Base-by-base conservation (phyloP, 2,888 invertebrate species). In the Apodemia zela region DNA sequence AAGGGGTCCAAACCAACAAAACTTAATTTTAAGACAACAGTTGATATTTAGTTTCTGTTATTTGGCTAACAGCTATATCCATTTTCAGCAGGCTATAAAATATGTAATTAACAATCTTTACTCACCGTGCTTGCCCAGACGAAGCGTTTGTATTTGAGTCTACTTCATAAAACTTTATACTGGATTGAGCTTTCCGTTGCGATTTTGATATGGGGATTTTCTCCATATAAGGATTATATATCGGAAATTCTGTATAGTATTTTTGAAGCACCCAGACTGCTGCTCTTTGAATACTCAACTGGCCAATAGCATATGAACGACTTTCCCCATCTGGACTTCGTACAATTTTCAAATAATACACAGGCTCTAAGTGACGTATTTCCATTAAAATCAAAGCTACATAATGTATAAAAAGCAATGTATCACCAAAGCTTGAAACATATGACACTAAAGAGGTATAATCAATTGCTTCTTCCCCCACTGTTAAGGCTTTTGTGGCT, bases 121-220 rank as follows among this genome's bases (percentile, higher is more conserved):
- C 83, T 77, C 49, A 91, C 92, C 92, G 84, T 8, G 96, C 94
- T 75, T 96, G 96, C 65, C 95, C 95, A 64, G 96, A 73, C 90
- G 95, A 94, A 57, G 94, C 92, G 62, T 94, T 93, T 3, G 94
- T 90, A 72, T 93, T 95, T 0, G 96, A 94, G 79, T 99, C 99
- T 8, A 99, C 98, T 83, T 99, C 98, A 85, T 99, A 99, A 82
- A 99, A 98, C 85, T 99, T 99, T 79, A 98, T 98, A 82, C 96
- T 97, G 1, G 95, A 95, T 59, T 95, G 95, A 0, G 94, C 94
- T 72, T 95, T 95, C 80, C 96, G 96, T 72, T 94, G 94, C 0
- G 96, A 95, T 82, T 97, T 97, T 0, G 97, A 96, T 71, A 97
- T 95, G 0, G 98, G 98, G 75, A 98, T 94, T 69, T 97, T 94